Percentiles rank a stretch among this genome's conserved stretches.
Evolutionary conservation across 2,888 invertebrate genomes (phyloP).

Genomic region (Hemicrepidius hirtus): DNA sequence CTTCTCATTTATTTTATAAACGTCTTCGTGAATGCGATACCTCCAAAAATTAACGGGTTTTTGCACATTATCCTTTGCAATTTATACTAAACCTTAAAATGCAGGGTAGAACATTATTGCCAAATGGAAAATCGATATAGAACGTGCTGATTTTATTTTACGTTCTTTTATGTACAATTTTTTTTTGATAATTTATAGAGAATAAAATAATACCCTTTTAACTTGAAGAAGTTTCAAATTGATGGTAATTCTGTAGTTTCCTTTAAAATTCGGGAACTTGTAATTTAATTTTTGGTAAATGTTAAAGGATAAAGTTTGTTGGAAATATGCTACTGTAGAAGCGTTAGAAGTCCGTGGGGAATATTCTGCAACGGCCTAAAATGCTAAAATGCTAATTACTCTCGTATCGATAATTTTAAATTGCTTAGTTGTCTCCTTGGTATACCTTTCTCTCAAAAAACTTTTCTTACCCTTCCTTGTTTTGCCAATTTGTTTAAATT

Average conservation of each 20-base stretch:
- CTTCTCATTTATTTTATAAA: slow-evolving; percentile 10
- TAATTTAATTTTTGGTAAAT: background rate
- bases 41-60: too few relatives aligned
- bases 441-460: background rate
- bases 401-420: slow-evolving; percentile 18
- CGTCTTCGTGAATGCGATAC: background rate
- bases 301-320: slow-evolving; percentile 3
- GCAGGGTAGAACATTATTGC: background rate
- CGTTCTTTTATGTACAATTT: too few relatives aligned
- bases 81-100: background rate
- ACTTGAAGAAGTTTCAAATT: background rate
- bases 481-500: background rate
- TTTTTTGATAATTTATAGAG: too few relatives aligned
- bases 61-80: too few relatives aligned
- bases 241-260: background rate
- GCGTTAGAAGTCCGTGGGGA: background rate
- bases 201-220: too few relatives aligned
- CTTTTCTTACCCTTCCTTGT: background rate
- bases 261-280: background rate
- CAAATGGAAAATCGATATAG: background rate
- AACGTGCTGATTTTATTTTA: background rate
- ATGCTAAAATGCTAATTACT: slow-evolving; percentile 12
- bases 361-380: background rate
- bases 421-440: slow-evolving; percentile 5
- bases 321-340: background rate